Evolutionary conservation across 2,888 invertebrate genomes (phyloP).

Genomic region (Monopis laevigella): DNA sequence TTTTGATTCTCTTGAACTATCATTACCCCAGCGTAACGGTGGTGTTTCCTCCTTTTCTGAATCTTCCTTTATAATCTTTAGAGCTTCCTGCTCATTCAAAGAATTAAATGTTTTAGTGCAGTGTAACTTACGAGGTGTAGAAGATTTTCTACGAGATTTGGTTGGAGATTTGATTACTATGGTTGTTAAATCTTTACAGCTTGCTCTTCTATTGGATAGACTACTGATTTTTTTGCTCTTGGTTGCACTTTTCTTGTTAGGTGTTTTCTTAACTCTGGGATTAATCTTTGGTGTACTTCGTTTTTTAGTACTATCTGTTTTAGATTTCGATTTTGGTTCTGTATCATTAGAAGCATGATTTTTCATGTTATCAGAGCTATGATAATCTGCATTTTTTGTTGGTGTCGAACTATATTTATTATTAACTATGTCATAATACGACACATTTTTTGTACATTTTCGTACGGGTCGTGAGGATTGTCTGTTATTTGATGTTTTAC

Average conservation of each 20-base stretch:
- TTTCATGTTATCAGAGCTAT: constrained; percentile 25
- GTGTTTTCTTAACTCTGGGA: not conserved
- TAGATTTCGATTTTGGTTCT: constrained; percentile 22
- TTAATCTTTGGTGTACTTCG: constrained; percentile 22
- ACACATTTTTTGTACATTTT: constrained; percentile 56
- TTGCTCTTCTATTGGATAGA: constrained; percentile 14
- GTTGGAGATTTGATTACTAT: constrained; percentile 26
- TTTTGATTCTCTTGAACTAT: constrained; percentile 39
- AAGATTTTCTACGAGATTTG: constrained; percentile 58
- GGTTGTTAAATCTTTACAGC: constrained; percentile 31
- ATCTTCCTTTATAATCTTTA: no score
- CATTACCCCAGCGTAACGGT: constrained; percentile 48
- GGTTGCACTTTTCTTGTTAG: constrained; percentile 20
- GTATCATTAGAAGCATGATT: constrained; percentile 24
- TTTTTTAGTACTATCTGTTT: constrained; percentile 22
- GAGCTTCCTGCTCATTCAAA: no score
- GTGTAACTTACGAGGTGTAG: constrained; percentile 55
- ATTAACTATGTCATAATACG: constrained; percentile 32
- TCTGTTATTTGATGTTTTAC: constrained; percentile 15
- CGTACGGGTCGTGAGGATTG: constrained; percentile 39
- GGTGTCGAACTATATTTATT: not conserved
- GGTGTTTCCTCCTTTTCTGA: constrained; percentile 13
- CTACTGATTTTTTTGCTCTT: constrained; percentile 18
- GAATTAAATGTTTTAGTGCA: constrained; percentile 43
- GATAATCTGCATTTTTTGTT: not conserved